A percentile compares a stretch with the other conserved stretches of the same genome.
Evolutionary conservation across 1,140 invertebrate genomes (phyloP).

Genomic region (Lamellibrachia luymesi): DNA sequence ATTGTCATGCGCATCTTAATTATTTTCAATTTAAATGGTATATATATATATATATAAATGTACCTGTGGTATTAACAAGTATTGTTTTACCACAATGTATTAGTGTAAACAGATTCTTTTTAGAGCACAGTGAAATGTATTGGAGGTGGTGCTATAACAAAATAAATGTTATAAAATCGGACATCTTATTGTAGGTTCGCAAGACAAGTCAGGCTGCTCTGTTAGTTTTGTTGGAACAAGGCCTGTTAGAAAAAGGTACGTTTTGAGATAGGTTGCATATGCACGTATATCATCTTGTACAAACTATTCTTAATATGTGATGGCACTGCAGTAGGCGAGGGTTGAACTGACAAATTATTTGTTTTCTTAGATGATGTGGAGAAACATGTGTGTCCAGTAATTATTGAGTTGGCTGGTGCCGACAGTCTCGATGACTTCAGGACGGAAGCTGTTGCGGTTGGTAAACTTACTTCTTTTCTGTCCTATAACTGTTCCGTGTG

Average conservation of each 20-base stretch:
- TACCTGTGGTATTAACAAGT: too few relatives aligned
- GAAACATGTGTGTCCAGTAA: slow-evolving; percentile 63
- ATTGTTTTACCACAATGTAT: too few relatives aligned
- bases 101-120: too few relatives aligned
- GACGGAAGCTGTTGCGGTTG: slow-evolving; percentile 61
- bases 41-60: too few relatives aligned
- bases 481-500: background rate
- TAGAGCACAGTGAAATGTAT: too few relatives aligned
- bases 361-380: slow-evolving; percentile 61
- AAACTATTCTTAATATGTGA: background rate
- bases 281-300: background rate
- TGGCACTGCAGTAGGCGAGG: background rate
- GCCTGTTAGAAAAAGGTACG: slow-evolving; percentile 61
- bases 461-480: slow-evolving; percentile 34
- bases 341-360: background rate
- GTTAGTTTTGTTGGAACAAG: slow-evolving; percentile 65
- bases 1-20: too few relatives aligned
- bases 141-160: too few relatives aligned
- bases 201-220: slow-evolving; percentile 67
- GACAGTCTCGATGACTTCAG: slow-evolving; percentile 60
- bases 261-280: slow-evolving; percentile 17
- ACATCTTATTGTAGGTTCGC: slow-evolving; percentile 60
- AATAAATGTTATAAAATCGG: background rate
- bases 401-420: slow-evolving; percentile 58
- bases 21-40: too few relatives aligned